phyloP scores from a whole-genome alignment of 2,113 vertebrate species.

The Acinonyx jubatus region DNA sequence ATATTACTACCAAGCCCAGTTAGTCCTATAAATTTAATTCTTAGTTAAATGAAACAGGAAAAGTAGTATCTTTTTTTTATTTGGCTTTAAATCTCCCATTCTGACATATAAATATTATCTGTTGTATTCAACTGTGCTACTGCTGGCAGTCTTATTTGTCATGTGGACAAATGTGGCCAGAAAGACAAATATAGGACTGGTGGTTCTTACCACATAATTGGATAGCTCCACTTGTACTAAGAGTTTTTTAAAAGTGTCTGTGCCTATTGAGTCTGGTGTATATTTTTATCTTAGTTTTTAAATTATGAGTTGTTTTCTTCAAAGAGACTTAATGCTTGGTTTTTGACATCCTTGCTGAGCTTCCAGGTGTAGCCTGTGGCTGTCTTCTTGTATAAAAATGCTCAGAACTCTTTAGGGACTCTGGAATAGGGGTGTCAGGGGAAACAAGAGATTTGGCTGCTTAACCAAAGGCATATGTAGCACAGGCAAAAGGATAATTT shows the following conservation, averaged over 20 bases:
- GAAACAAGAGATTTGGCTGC: neutral
- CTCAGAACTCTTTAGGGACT: neutral
- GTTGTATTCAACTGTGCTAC: neutral
- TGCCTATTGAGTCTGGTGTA: neutral
- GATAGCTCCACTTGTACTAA: neutral
- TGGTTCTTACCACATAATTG: slow-evolving; percentile 24
- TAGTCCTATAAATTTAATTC: slow-evolving; percentile 52
- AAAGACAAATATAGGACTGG: slow-evolving; percentile 7
- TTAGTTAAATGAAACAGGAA: slow-evolving; percentile 49
- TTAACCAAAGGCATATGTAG: neutral
- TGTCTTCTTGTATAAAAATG: slow-evolving; percentile 1
- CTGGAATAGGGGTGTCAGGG: neutral
- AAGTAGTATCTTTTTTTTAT: slow-evolving; percentile 39
- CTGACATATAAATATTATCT: slow-evolving; percentile 22
- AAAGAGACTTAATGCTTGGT: neutral
- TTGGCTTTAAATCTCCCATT: slow-evolving; percentile 46
- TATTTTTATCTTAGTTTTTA: slow-evolving; percentile 54
- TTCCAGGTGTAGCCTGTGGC: neutral
- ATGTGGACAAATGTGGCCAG: slow-evolving; percentile 40
- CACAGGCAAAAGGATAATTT: neutral
- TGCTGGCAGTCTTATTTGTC: slow-evolving; percentile 52
- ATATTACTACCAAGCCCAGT: neutral
- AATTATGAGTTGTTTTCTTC: slow-evolving; percentile 47
- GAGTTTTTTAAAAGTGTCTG: slow-evolving; percentile 6
- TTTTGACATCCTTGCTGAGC: slow-evolving; percentile 20